Evolutionary conservation across 2,888 invertebrate genomes (phyloP).

Genomic region (Chesias legatella): DNA sequence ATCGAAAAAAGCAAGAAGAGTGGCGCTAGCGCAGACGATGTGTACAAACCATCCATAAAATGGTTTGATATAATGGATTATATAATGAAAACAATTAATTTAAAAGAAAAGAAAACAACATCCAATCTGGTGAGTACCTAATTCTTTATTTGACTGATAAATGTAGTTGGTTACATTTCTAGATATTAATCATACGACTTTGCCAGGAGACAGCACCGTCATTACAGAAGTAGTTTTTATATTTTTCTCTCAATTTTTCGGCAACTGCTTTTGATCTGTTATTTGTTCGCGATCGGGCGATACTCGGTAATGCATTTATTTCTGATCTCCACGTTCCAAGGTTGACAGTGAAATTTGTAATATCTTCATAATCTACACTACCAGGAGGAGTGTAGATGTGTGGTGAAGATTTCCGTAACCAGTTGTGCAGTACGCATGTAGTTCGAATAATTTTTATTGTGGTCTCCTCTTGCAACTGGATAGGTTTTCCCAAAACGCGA

Average conservation of each 20-base stretch:
- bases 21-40: constrained; percentile 14
- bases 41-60: constrained; percentile 24
- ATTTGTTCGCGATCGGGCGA: constrained; percentile 17
- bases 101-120: constrained; percentile 24
- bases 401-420: constrained; percentile 13
- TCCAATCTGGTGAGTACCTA: constrained; percentile 22
- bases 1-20: not conserved
- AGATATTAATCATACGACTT: constrained; percentile 17
- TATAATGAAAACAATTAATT: constrained; percentile 21
- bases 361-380: constrained; percentile 20
- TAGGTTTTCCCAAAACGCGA: constrained; percentile 18
- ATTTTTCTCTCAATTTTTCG: constrained; percentile 19
- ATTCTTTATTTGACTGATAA: constrained; percentile 18
- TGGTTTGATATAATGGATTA: constrained; percentile 22
- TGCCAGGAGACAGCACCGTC: constrained; percentile 20
- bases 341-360: constrained; percentile 13
- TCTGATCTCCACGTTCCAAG: constrained; percentile 18
- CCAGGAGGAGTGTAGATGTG: constrained; percentile 13
- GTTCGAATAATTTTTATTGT: constrained; percentile 14
- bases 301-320: constrained; percentile 19
- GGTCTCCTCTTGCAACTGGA: constrained; percentile 12
- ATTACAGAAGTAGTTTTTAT: constrained; percentile 19
- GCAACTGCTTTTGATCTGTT: constrained; percentile 16
- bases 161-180: constrained; percentile 14
- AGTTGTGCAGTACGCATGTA: constrained; percentile 16